Conservation (phyloP, 1,140 invertebrate genomes). For the Scaptomyza hsui region DNA sequence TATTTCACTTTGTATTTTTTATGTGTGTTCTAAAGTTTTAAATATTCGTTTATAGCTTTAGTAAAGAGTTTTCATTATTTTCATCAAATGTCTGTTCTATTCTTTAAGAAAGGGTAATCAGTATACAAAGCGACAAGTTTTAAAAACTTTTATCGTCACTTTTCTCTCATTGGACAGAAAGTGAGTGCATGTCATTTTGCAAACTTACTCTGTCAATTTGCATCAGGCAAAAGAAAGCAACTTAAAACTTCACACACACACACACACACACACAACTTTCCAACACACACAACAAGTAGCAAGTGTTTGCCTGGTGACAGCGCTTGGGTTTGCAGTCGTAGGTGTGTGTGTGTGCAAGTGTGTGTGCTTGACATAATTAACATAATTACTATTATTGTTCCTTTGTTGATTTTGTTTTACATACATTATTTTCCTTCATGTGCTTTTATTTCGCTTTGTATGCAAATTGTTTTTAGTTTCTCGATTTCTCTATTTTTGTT, state of each 20-base stretch:
- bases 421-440: constrained; percentile 55
- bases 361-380: constrained; percentile 65
- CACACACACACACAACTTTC: constrained; percentile 20
- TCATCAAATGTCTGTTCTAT: too few species aligned
- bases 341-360: constrained; percentile 10
- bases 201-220: constrained; percentile 71
- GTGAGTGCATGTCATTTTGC: too few species aligned
- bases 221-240: constrained; percentile 45
- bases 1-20: too few species aligned
- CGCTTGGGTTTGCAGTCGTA: not conserved
- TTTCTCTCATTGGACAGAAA: constrained; percentile 12
- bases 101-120: constrained; percentile 7
- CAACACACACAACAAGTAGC: constrained; percentile 14
- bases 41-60: too few species aligned
- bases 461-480: constrained; percentile 71
- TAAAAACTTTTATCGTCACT: not conserved
- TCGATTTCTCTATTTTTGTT: constrained; percentile 5
- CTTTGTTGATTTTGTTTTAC: constrained; percentile 76
- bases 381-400: constrained; percentile 80
- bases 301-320: constrained; percentile 46
- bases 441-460: constrained; percentile 59
- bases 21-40: too few species aligned
- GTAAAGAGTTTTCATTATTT: too few species aligned
- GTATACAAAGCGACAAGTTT: not conserved
- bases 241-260: constrained; percentile 37